Percentiles rank a stretch among this genome's conserved stretches.
These are phyloP conservation scores for Cremastinae sp. DNA, from an alignment of 2,888 invertebrate genomes.

Conservation along the genomic window DNA sequence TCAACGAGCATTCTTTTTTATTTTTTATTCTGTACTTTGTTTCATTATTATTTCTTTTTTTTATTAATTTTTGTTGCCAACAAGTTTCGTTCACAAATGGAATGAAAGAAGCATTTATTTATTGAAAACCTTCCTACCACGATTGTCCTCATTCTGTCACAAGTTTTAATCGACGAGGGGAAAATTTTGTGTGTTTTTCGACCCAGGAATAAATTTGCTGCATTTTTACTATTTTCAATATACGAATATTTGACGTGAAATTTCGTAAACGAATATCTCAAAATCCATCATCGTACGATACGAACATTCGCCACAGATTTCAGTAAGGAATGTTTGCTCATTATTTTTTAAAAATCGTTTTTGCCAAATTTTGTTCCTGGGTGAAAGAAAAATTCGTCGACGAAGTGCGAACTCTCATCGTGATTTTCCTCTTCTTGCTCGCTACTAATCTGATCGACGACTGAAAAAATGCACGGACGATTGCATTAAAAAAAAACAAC, in stretches of 20 bases:
- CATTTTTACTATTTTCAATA: constrained; percentile 29
- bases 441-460: background rate
- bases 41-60: constrained; percentile 45
- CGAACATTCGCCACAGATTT: no score
- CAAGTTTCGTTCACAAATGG: constrained; percentile 63
- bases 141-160: no score
- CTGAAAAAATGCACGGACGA: constrained; percentile 5
- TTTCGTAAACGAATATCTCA: no score
- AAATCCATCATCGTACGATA: no score
- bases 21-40: constrained; percentile 73
- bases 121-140: constrained; percentile 9
- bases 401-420: background rate
- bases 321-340: no score
- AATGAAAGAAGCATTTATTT: constrained; percentile 48
- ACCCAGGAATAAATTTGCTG: background rate
- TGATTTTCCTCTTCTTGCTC: constrained; percentile 1
- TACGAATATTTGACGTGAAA: background rate
- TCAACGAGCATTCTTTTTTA: constrained; percentile 64
- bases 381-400: background rate
- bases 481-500: constrained; percentile 12
- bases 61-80: constrained; percentile 66
- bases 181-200: no score
- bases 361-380: constrained; percentile 10
- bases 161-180: no score
- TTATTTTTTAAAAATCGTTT: no score